Percentiles rank a stretch among this genome's conserved stretches.
Conservation (phyloP, 1,140 invertebrate genomes). For the Melipona quadrifasciata region DNA sequence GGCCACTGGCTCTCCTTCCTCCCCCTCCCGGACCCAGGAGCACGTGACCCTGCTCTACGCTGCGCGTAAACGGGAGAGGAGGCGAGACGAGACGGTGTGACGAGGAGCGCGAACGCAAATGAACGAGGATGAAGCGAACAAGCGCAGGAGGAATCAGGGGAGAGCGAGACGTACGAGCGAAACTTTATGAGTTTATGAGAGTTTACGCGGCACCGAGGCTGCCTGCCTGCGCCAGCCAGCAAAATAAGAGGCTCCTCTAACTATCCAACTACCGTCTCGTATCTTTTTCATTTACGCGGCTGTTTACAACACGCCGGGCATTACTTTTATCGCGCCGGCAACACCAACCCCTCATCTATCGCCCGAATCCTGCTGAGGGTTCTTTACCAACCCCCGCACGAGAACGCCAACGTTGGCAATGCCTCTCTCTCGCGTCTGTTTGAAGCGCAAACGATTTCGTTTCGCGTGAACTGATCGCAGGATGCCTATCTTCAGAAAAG, state of each 20-base stretch:
- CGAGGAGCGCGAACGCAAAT: not conserved
- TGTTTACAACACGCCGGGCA: constrained; percentile 65
- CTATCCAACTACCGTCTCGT: constrained; percentile 67
- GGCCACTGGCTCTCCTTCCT: too few relatives aligned
- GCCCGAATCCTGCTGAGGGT: constrained; percentile 35
- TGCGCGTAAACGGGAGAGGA: constrained; percentile 13
- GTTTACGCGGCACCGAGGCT: constrained; percentile 13
- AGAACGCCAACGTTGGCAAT: not conserved
- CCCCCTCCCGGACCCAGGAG: too few relatives aligned
- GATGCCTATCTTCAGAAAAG: too few relatives aligned
- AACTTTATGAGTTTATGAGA: constrained; percentile 70
- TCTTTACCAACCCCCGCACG: constrained; percentile 1
- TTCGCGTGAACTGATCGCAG: too few relatives aligned
- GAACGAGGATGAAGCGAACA: not conserved
- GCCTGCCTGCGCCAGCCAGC: not conserved
- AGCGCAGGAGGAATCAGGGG: not conserved
- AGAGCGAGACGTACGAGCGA: constrained; percentile 15
- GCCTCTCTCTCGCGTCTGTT: too few relatives aligned
- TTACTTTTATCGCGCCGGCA: constrained; percentile 61
- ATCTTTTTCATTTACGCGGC: constrained; percentile 70
- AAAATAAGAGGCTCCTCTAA: constrained; percentile 65
- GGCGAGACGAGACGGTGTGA: not conserved
- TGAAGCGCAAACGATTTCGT: not conserved
- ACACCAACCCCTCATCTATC: constrained; percentile 37
- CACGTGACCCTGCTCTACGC: too few relatives aligned